These are phyloP conservation scores for Protobothrops mucrosquamatus DNA, from an alignment of 2,113 vertebrate genomes.

Conservation along the genomic window DNA sequence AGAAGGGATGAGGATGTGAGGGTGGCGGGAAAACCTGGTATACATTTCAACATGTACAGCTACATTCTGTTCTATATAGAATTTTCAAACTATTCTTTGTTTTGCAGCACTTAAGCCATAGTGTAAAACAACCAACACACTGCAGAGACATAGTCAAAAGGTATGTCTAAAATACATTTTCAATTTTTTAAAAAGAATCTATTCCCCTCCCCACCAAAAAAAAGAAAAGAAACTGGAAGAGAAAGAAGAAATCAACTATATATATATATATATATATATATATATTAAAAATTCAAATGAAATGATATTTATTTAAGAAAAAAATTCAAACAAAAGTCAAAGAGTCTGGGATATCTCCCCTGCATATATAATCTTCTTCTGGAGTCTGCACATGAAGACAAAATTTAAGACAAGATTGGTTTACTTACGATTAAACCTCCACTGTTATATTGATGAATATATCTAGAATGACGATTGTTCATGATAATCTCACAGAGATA, in stretches of 20 bases:
- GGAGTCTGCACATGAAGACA: background rate
- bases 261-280: background rate
- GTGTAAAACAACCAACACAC: background rate
- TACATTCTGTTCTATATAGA: background rate
- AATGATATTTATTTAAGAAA: background rate
- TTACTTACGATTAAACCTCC: background rate
- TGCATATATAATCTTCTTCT: background rate
- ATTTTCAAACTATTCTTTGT: background rate
- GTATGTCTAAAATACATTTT: background rate
- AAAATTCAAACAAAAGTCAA: background rate
- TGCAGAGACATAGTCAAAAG: background rate
- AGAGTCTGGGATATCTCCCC: background rate
- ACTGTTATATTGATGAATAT: rapidly evolving
- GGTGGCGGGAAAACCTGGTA: background rate
- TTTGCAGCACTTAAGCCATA: background rate
- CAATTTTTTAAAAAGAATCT: too few species aligned
- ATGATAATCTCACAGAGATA: too few species aligned
- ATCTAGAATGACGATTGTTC: background rate
- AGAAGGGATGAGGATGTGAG: background rate
- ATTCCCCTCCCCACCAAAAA: background rate
- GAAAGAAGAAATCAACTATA: background rate
- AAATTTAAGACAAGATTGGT: background rate
- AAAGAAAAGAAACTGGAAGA: background rate
- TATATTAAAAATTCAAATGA: background rate
- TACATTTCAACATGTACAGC: background rate